Evolutionary conservation across 2,797 vertebrate species (phyloP).

Genomic region (Periparus ater): DNA sequence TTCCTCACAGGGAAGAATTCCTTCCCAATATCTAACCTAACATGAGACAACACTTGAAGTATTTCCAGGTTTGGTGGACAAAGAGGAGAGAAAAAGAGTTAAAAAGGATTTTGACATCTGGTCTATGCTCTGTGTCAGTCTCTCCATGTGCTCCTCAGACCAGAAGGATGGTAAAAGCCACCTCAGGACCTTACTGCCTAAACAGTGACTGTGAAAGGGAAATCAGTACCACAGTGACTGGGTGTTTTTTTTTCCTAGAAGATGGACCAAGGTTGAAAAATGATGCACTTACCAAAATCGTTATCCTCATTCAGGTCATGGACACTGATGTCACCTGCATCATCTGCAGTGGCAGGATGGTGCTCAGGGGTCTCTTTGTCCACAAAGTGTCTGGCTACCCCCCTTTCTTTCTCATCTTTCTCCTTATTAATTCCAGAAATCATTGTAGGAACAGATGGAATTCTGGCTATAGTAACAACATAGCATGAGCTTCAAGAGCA

Average conservation of each 20-base stretch:
- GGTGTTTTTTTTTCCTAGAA: not conserved
- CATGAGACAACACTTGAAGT: fast-evolving
- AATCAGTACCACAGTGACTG: not conserved
- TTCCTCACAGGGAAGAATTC: not conserved
- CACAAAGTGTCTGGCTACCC: not conserved
- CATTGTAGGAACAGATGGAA: not conserved
- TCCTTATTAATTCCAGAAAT: not conserved
- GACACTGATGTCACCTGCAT: not conserved
- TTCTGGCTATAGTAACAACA: not conserved
- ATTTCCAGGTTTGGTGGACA: not conserved
- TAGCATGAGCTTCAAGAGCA: not conserved
- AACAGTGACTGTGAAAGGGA: not conserved
- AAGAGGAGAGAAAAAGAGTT: not conserved
- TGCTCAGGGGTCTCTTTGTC: not conserved
- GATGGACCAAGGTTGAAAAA: not conserved
- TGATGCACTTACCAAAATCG: fast-evolving
- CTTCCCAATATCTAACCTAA: not conserved
- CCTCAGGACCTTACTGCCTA: not conserved
- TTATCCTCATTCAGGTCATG: not conserved
- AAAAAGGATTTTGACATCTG: not conserved
- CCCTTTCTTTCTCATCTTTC: not conserved
- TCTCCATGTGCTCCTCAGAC: not conserved
- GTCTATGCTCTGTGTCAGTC: not conserved
- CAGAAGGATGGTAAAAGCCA: not conserved
- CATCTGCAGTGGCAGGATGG: not conserved